phyloP scores from a whole-genome alignment of 2,888 invertebrate genomes.

The Minunthozetes semirufus region DNA sequence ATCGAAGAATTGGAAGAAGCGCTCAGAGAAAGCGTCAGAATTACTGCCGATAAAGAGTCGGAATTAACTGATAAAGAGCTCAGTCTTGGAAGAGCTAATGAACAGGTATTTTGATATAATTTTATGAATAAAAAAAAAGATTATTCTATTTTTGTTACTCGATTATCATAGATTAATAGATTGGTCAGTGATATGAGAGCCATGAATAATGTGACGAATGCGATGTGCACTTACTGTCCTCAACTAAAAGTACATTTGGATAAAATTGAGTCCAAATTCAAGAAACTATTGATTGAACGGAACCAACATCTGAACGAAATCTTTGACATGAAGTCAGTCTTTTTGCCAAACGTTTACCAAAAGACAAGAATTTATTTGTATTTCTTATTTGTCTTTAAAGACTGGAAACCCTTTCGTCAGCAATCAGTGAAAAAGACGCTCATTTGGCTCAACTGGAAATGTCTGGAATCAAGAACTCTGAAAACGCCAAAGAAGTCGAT shows the following conservation, averaged over 20 bases:
- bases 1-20: constrained; percentile 77
- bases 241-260: constrained; percentile 60
- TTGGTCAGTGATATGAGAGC: constrained; percentile 62
- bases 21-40: constrained; percentile 64
- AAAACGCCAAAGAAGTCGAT: constrained; percentile 61
- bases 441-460: constrained; percentile 74
- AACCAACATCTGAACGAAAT: constrained; percentile 66
- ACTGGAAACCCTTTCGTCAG: constrained; percentile 72
- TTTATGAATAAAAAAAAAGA: not conserved
- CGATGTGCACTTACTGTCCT: constrained; percentile 62
- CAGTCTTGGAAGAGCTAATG: constrained; percentile 41
- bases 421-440: constrained; percentile 79
- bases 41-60: constrained; percentile 54
- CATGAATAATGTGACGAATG: constrained; percentile 62
- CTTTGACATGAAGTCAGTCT: constrained; percentile 64
- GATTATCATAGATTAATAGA: constrained; percentile 58
- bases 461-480: constrained; percentile 58
- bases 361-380: not conserved
- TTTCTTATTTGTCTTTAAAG: constrained; percentile 52
- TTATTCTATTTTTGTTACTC: not conserved
- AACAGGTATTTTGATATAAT: constrained; percentile 39
- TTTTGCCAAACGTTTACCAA: not conserved
- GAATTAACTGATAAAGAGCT: constrained; percentile 51
- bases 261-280: constrained; percentile 59
- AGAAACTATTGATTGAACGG: constrained; percentile 58